Percentiles rank a stretch among this genome's conserved stretches.
Conservation (phyloP, 2,113 vertebrate species). For the Lepus timidus region DNA sequence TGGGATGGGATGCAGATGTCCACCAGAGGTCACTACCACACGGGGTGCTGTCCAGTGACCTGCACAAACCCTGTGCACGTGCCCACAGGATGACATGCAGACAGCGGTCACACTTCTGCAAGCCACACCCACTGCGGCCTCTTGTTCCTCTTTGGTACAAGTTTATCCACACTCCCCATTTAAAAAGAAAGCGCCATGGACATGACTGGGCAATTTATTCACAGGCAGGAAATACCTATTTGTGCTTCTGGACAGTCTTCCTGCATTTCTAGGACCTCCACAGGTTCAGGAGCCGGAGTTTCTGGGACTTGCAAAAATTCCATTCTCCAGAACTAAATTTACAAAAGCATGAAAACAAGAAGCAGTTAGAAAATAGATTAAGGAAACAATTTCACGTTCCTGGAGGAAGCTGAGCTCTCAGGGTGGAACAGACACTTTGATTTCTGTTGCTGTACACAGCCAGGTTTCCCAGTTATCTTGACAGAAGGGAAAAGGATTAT, state of each 20-base stretch:
- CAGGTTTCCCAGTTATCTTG: neutral
- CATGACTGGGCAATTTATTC: neutral
- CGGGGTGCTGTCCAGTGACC: rapidly evolving
- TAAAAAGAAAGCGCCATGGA: neutral
- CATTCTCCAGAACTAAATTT: slow-evolving; percentile 98
- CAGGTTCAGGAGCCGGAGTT: slow-evolving; percentile 95
- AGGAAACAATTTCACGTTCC: neutral
- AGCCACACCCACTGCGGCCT: neutral
- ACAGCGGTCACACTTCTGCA: rapidly evolving
- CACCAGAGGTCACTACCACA: too few relatives aligned
- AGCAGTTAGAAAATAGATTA: slow-evolving; percentile 7
- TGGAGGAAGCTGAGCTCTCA: neutral
- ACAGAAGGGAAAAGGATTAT: neutral
- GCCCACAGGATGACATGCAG: neutral
- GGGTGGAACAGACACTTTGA: neutral
- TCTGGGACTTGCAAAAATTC: slow-evolving; percentile 99
- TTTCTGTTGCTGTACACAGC: neutral
- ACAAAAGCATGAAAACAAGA: neutral
- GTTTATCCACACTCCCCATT: neutral
- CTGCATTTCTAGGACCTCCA: slow-evolving; percentile 92
- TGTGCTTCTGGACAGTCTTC: slow-evolving; percentile 96
- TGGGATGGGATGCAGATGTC: neutral
- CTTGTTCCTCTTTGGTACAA: neutral
- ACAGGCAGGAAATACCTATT: slow-evolving; percentile 89
- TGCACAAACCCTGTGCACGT: rapidly evolving